Percentiles rank a stretch among this genome's conserved stretches.
Evolutionary conservation across 2,797 vertebrate genomes (phyloP).

Genomic region (Halcyon badia): DNA sequence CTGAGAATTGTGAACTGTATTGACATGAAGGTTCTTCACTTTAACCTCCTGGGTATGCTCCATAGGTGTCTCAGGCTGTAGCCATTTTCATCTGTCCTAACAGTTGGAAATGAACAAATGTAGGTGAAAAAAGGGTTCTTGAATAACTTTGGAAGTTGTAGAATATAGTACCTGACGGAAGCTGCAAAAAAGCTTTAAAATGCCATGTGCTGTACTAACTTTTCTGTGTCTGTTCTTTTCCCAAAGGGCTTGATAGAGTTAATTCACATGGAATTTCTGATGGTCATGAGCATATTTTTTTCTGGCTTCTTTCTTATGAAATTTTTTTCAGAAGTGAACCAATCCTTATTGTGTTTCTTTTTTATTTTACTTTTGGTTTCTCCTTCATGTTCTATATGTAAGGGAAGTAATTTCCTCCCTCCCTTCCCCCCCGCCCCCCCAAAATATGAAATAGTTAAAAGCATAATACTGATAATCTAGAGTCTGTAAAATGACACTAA

Average conservation of each 20-base stretch:
- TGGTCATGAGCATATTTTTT: neutral
- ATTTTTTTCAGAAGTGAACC: neutral
- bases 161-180: neutral
- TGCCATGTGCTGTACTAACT: neutral
- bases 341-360: neutral
- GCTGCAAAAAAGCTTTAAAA: neutral
- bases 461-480: neutral
- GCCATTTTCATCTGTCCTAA: neutral
- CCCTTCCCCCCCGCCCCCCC: too few relatives aligned
- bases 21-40: neutral
- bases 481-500: neutral
- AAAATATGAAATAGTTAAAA: neutral
- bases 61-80: neutral
- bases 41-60: neutral
- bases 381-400: neutral
- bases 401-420: neutral
- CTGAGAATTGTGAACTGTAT: neutral
- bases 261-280: neutral
- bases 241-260: neutral
- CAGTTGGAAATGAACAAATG: neutral
- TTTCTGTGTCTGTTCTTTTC: neutral
- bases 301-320: neutral
- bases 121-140: neutral
- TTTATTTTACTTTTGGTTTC: neutral
- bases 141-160: neutral